Evolutionary conservation across 2,888 invertebrate species (phyloP), one percentile per base, ranked within the genome.

Genomic region (Tenthredo scrophulariae): DNA sequence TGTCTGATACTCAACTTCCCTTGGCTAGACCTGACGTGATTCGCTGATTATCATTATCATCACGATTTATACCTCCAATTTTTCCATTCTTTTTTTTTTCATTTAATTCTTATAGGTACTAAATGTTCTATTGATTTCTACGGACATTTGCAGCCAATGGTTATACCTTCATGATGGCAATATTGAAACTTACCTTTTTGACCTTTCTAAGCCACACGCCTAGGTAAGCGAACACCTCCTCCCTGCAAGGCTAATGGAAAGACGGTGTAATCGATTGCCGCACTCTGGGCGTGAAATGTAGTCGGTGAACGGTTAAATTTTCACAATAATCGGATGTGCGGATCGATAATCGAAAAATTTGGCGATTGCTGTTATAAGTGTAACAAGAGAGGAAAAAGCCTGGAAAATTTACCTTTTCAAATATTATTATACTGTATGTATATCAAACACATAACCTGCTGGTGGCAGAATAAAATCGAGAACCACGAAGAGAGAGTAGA

Each of bases 201-300:
- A 80, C 58, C 37, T 29, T 80, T 62, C 43, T 29, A 50, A 46
- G 54, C 77, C 58, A 33, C 82, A 29, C 67, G 67, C 29, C 46
- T 67, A 29, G 33, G 50, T 62, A 54, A 54, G 67, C 50, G 82
- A 83, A 83, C 43, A 67, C 50, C 29, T 80, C 33, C 40, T 54
- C 62, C 22, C 77, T 33, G 37, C 40, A 62, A 67, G 22, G 82
- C 67, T 83, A 83, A 83, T 83, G 82, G 82, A 83, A 83, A 83
- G 67, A 83, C 82, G 82, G 46, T 83, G 82, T 83, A 83, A 83
- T 83, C 67, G 82, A 83, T 83, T 33, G 46, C 22, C 37, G 29
- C 46, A 43, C 67, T 83, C 67, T 46, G 15, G 37, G 82, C 82
- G 46, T 40, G 26, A 83, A 33, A 46, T 37, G 67, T 15, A 43